These are phyloP conservation scores for Simalia tracyae DNA, from an alignment of 2,797 vertebrate genomes.

Conservation along the genomic window DNA sequence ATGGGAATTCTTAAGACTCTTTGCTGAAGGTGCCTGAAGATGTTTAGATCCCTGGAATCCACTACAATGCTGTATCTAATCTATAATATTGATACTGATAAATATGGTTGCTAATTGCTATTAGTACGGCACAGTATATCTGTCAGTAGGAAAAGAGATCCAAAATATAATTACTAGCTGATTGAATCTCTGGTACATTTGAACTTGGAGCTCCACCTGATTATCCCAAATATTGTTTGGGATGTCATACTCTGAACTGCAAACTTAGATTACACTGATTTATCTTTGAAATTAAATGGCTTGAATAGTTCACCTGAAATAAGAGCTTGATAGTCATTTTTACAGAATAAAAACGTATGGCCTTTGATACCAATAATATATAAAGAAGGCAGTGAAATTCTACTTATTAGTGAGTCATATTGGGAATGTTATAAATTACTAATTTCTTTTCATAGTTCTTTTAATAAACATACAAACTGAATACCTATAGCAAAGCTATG, in stretches of 20 bases:
- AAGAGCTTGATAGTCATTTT: background rate
- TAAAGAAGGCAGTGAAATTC: background rate
- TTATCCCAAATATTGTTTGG: background rate
- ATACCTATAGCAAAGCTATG: background rate
- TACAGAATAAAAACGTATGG: background rate
- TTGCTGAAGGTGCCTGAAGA: background rate
- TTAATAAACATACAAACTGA: constrained; percentile 1
- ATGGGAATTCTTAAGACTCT: background rate
- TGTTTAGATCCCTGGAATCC: background rate
- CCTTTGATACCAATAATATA: background rate
- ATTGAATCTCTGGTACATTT: background rate
- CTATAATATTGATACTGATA: background rate
- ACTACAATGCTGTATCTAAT: background rate
- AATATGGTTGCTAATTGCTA: background rate
- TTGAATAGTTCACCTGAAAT: background rate
- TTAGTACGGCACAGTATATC: background rate
- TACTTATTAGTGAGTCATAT: background rate
- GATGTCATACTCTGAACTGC: background rate
- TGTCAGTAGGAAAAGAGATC: background rate
- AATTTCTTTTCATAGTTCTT: background rate
- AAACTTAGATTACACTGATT: background rate
- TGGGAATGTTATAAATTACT: background rate
- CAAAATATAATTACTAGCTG: background rate
- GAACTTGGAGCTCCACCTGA: background rate
- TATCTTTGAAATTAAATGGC: background rate